A percentile compares a stretch with the other conserved stretches of the same genome.
phyloP scores from a whole-genome alignment of 2,113 vertebrate genomes.

The Campylomormyrus tamandua region DNA sequence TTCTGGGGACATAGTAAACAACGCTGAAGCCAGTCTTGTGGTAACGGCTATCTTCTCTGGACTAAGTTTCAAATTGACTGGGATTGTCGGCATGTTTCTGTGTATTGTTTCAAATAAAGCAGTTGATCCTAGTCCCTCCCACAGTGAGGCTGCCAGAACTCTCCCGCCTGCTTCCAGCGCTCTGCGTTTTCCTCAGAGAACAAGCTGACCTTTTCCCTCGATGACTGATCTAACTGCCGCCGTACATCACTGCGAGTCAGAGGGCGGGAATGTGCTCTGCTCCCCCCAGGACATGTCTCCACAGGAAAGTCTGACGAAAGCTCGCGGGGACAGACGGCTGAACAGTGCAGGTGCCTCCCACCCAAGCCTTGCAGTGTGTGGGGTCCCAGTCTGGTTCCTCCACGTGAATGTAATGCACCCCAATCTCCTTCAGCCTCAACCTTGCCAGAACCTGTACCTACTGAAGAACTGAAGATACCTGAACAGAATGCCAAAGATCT shows the following conservation, averaged over 20 bases:
- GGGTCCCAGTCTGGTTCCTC: neutral
- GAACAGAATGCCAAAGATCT: neutral
- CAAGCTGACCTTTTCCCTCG: conserved; percentile 32
- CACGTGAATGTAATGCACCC: neutral
- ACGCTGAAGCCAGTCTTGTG: neutral
- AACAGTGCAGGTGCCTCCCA: neutral
- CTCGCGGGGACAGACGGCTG: neutral
- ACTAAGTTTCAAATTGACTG: conserved; percentile 31
- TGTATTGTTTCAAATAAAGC: conserved; percentile 26
- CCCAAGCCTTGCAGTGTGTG: neutral
- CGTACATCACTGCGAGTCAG: conserved; percentile 25
- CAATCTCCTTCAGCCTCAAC: neutral
- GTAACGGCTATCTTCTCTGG: conserved; percentile 14
- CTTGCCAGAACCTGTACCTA: neutral
- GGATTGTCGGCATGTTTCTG: conserved; percentile 25
- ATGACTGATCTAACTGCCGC: conserved; percentile 17
- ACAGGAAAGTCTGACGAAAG: conserved; percentile 22
- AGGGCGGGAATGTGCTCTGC: conserved; percentile 29
- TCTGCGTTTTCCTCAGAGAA: neutral
- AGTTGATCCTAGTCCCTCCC: conserved; percentile 21
- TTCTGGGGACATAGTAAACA: neutral
- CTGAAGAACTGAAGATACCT: neutral
- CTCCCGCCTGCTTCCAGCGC: neutral
- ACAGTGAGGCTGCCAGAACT: conserved; percentile 14
- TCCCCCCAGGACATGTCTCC: neutral